These are phyloP conservation scores for Argyra leucocephala DNA, from an alignment of 2,888 invertebrate species.

Conservation along the genomic window DNA sequence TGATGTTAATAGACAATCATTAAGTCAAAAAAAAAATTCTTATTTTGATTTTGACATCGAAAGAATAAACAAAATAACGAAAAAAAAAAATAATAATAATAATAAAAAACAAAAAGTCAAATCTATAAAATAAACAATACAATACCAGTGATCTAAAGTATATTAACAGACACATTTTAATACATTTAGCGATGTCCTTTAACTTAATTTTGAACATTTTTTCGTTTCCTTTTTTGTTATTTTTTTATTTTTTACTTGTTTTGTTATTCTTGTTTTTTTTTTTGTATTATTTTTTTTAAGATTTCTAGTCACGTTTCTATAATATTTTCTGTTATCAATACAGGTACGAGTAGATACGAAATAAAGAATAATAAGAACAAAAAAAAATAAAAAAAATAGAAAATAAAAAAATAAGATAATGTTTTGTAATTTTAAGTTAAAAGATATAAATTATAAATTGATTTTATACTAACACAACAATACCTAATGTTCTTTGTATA, in stretches of 20 bases:
- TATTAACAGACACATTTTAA: not conserved
- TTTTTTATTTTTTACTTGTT: not conserved
- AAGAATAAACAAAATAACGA: too few species aligned
- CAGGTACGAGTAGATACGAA: not conserved
- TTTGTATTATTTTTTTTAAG: not conserved
- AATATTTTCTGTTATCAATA: slow-evolving; percentile 1
- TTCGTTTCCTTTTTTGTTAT: not conserved
- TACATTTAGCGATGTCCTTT: not conserved
- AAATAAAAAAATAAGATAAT: not conserved
- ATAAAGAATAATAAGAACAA: not conserved
- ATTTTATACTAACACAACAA: too few species aligned
- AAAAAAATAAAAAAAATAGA: too few species aligned
- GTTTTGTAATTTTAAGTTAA: not conserved
- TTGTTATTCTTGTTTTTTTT: not conserved
- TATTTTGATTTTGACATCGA: not conserved
- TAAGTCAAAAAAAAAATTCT: not conserved
- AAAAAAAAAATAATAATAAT: too few species aligned
- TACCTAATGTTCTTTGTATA: too few species aligned
- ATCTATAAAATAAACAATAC: not conserved
- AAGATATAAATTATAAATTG: slow-evolving; percentile 1
- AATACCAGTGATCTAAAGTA: not conserved
- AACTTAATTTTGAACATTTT: not conserved
- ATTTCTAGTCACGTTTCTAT: not conserved
- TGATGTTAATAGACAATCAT: not conserved
- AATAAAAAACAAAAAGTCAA: too few species aligned